Conservation (phyloP, 2,113 vertebrate species). For the Galeopterus variegatus region DNA sequence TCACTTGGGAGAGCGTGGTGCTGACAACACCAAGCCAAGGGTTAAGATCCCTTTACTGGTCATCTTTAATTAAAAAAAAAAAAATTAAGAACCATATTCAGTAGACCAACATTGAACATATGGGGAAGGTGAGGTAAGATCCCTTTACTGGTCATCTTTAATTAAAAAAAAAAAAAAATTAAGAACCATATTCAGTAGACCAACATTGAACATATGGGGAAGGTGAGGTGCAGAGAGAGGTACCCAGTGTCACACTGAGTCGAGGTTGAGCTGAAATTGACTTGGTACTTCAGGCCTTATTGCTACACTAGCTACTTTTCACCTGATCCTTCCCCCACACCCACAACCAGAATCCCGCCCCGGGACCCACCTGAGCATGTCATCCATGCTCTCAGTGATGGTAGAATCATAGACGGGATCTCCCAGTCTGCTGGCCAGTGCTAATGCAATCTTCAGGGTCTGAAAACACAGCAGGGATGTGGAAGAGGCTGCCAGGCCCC, state of each 20-base stretch:
- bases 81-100: background rate
- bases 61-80: background rate
- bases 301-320: conserved; percentile 11
- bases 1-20: too few species aligned
- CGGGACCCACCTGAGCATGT: conserved; percentile 94
- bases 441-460: conserved; percentile 97
- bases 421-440: conserved; percentile 93
- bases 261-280: background rate
- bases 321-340: background rate
- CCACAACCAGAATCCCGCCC: background rate
- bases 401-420: conserved; percentile 94
- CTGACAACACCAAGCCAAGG: too few species aligned
- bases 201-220: background rate
- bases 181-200: conserved; percentile 7
- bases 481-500: conserved; percentile 49
- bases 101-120: background rate
- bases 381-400: conserved; percentile 89
- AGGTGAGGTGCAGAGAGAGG: background rate
- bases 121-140: background rate
- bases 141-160: too few species aligned
- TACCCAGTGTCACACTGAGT: background rate
- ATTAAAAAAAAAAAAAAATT: background rate
- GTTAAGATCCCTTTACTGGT: too few species aligned
- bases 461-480: conserved; percentile 82
- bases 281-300: background rate